These are phyloP conservation scores for Clinocottus analis DNA, from an alignment of 2,113 vertebrate genomes.

Conservation along the genomic window DNA sequence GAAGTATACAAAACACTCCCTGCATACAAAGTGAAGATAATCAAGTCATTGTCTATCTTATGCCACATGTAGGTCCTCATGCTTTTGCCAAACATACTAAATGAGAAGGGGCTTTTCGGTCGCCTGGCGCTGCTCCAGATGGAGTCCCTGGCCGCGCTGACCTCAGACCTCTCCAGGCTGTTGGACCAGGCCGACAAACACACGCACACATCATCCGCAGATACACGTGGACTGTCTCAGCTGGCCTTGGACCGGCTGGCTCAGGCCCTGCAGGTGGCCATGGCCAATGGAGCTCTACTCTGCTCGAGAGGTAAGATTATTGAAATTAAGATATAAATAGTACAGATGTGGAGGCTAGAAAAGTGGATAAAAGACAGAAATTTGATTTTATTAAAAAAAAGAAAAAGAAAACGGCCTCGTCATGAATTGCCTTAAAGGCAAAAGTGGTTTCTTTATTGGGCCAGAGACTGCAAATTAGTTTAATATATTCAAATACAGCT, in stretches of 20 bases:
- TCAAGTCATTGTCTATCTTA: background rate
- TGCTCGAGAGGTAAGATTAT: conserved; percentile 90
- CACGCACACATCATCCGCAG: conserved; percentile 86
- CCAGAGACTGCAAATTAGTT: background rate
- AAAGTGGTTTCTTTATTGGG: background rate
- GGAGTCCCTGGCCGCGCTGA: conserved; percentile 89
- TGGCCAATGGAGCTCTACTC: conserved; percentile 93
- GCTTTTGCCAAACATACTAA: conserved; percentile 90
- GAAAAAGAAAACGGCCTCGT: background rate
- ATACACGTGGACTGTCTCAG: conserved; percentile 83
- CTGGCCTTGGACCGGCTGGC: conserved; percentile 93
- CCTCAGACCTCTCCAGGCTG: conserved; percentile 78
- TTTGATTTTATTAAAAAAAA: background rate
- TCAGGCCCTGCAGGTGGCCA: conserved; percentile 94
- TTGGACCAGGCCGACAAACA: conserved; percentile 92
- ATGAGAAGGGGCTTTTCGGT: conserved; percentile 93
- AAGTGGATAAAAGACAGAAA: background rate
- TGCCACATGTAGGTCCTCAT: conserved; percentile 87
- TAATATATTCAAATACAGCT: background rate
- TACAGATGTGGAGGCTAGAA: background rate
- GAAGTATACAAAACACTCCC: background rate
- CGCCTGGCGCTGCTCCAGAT: conserved; percentile 91
- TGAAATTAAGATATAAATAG: background rate
- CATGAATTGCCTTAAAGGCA: background rate
- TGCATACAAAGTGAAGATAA: background rate